A percentile compares a stretch with the other conserved stretches of the same genome.
Evolutionary conservation across 35 echinoderm and acorn worm species (phyloP).

Genomic region (Lytechinus variegatus): DNA sequence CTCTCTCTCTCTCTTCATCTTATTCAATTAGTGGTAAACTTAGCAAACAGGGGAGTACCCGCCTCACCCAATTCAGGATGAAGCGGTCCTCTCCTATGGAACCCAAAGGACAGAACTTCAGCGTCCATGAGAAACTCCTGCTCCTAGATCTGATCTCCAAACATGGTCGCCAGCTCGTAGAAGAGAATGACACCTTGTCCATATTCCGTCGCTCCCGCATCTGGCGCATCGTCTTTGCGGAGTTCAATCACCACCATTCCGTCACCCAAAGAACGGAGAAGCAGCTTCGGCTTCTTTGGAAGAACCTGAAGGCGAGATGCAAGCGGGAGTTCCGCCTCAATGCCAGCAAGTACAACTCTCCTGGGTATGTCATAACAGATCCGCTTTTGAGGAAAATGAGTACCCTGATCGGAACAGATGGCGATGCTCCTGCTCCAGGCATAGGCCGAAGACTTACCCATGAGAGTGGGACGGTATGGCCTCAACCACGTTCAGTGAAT

Average conservation of each 20-base stretch:
- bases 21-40: neutral
- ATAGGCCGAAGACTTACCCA: neutral
- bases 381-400: neutral
- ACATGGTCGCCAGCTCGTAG: neutral
- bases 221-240: conserved; percentile 17
- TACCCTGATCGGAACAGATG: neutral
- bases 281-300: conserved; percentile 28
- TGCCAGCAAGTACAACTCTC: neutral
- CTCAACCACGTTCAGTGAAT: neutral
- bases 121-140: neutral
- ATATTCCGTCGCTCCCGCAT: neutral
- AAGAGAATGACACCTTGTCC: conserved; percentile 7
- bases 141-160: conserved; percentile 17
- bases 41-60: neutral
- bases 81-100: neutral
- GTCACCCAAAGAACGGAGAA: conserved; percentile 36
- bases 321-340: conserved; percentile 37
- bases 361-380: neutral
- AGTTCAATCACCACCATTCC: conserved; percentile 6
- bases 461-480: neutral
- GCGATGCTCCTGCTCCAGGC: neutral
- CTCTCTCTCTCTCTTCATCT: neutral
- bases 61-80: neutral
- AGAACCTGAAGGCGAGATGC: conserved; percentile 42
- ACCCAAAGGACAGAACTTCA: conserved; percentile 36